These are phyloP conservation scores for Drosophila pandora DNA, from an alignment of 1,140 invertebrate species.

Conservation along the genomic window DNA sequence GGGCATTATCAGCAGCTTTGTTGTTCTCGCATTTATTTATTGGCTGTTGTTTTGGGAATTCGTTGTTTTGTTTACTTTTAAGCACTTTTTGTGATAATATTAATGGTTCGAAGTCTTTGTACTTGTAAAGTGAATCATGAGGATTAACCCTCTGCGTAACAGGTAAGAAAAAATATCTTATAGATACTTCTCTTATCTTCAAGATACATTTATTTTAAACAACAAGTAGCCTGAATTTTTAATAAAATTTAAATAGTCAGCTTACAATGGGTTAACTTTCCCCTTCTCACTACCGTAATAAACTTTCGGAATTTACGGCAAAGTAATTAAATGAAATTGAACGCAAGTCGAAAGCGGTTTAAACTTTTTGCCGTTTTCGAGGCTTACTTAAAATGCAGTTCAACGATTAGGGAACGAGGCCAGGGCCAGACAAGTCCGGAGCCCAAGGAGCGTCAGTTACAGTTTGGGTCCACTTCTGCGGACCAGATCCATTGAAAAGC, in stretches of 20 bases:
- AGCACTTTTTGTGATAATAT: not conserved
- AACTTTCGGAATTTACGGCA: conserved; percentile 61
- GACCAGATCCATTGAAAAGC: conserved; percentile 31
- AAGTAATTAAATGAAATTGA: conserved; percentile 75
- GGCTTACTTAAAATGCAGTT: conserved; percentile 52
- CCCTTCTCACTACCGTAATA: conserved; percentile 35
- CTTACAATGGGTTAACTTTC: conserved; percentile 17
- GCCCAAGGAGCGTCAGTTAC: conserved; percentile 5
- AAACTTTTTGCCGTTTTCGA: conserved; percentile 45
- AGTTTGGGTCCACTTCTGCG: conserved; percentile 22
- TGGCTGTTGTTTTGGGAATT: not conserved
- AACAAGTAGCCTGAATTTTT: not conserved
- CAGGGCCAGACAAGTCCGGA: conserved; percentile 8
- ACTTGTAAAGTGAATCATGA: not conserved
- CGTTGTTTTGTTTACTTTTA: not conserved
- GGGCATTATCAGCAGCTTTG: conserved; percentile 1
- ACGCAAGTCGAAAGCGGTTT: conserved; percentile 64
- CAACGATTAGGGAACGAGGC: conserved; percentile 56
- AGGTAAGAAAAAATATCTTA: not conserved
- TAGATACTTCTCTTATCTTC: not conserved
- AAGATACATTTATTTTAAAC: not conserved
- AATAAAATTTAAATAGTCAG: not conserved
- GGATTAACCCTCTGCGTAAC: not conserved
- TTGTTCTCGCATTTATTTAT: conserved; percentile 4
- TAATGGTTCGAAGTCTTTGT: not conserved